Percentiles rank a stretch among this genome's conserved stretches.
These are phyloP conservation scores for Diorhabda sublineata DNA, from an alignment of 1,140 invertebrate genomes.

Conservation along the genomic window DNA sequence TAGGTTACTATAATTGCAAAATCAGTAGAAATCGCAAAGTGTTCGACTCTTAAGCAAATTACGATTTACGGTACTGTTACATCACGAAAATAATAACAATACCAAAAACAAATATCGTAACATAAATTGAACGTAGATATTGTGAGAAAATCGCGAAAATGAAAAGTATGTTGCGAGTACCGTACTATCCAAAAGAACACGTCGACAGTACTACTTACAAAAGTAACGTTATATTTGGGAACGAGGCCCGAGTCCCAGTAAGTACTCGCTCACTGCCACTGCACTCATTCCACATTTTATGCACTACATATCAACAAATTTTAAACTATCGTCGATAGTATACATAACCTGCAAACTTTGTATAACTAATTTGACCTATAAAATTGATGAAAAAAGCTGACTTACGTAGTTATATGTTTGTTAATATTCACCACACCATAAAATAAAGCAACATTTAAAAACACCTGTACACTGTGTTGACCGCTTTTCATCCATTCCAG, in stretches of 20 bases:
- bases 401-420: constrained; percentile 28
- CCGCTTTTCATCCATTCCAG: constrained; percentile 48
- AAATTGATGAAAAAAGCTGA: constrained; percentile 12
- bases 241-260: constrained; percentile 36
- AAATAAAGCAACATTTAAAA: constrained; percentile 43
- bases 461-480: constrained; percentile 46
- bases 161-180: constrained; percentile 7
- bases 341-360: constrained; percentile 36
- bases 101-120: neutral
- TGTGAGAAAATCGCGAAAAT: constrained; percentile 3
- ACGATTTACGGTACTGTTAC: constrained; percentile 12
- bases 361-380: constrained; percentile 15
- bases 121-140: neutral
- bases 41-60: neutral
- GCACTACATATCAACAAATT: constrained; percentile 46
- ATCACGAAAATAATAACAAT: constrained; percentile 15
- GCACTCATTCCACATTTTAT: constrained; percentile 40
- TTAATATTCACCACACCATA: constrained; percentile 34
- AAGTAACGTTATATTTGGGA: constrained; percentile 43
- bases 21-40: constrained; percentile 14
- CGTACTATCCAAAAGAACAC: constrained; percentile 20
- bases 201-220: constrained; percentile 25
- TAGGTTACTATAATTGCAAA: constrained; percentile 15
- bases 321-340: constrained; percentile 24
- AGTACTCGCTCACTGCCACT: constrained; percentile 31